Percentiles rank a stretch among this genome's conserved stretches.
These are phyloP conservation scores for Gymnobelideus leadbeateri DNA, from an alignment of 2,113 vertebrate species.

Conservation along the genomic window DNA sequence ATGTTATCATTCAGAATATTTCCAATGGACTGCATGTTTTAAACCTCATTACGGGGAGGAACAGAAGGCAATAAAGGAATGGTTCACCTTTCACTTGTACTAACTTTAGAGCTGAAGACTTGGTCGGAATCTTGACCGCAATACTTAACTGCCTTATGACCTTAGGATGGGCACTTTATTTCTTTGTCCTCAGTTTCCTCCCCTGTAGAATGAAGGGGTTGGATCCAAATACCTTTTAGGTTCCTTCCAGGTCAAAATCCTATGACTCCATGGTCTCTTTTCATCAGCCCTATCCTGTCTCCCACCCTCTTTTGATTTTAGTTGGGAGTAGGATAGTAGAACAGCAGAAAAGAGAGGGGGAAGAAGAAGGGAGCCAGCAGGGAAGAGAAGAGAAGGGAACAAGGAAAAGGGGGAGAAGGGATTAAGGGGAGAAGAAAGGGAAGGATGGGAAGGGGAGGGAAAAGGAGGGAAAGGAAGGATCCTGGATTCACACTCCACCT, in stretches of 20 bases:
- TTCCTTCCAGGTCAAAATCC: background rate
- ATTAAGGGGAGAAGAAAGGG: background rate
- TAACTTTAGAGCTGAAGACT: background rate
- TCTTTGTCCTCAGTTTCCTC: background rate
- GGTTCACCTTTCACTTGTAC: background rate
- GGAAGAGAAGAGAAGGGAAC: background rate
- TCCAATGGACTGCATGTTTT: background rate
- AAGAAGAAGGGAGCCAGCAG: background rate
- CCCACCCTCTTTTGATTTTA: background rate
- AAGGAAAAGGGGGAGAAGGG: background rate
- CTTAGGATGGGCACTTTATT: background rate
- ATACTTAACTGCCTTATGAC: background rate
- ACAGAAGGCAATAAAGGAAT: background rate
- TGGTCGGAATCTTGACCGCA: background rate
- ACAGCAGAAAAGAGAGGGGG: background rate
- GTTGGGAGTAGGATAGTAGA: background rate
- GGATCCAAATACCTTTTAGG: background rate
- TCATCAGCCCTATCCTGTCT: background rate
- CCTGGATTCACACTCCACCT: background rate
- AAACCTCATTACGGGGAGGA: background rate
- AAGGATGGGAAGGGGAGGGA: background rate
- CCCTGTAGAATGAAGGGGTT: background rate
- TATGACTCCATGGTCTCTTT: background rate
- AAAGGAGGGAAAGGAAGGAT: background rate
- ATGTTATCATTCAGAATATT: background rate